Evolutionary conservation across 1,140 invertebrate species (phyloP).

Genomic region (Atopsyche davidsoni): DNA sequence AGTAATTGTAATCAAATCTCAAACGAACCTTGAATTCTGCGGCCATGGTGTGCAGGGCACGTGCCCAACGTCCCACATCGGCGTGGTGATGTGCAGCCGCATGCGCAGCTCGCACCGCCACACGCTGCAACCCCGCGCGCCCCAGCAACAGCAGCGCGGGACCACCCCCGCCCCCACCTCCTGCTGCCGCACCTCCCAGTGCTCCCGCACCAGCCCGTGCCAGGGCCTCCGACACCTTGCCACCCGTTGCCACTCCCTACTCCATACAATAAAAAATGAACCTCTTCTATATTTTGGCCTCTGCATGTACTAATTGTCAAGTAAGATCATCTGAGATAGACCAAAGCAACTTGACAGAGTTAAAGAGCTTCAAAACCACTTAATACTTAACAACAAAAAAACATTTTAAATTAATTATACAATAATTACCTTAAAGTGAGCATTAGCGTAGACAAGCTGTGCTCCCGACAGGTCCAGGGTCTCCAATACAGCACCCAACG

Average conservation of each 20-base stretch:
- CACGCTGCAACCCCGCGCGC: slow-evolving; percentile 70
- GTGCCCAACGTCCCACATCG: slow-evolving; percentile 58
- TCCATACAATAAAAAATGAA: too few relatives aligned
- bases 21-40: slow-evolving; percentile 23
- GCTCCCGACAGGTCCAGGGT: slow-evolving; percentile 75
- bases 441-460: slow-evolving; percentile 84
- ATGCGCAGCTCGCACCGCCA: slow-evolving; percentile 77
- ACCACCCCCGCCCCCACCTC: slow-evolving; percentile 70
- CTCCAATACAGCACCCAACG: slow-evolving; percentile 79
- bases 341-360: too few relatives aligned
- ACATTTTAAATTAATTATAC: not conserved
- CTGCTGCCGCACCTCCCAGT: slow-evolving; percentile 74
- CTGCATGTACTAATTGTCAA: too few relatives aligned
- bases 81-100: slow-evolving; percentile 68
- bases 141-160: slow-evolving; percentile 83
- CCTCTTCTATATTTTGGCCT: too few relatives aligned
- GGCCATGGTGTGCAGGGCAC: slow-evolving; percentile 42
- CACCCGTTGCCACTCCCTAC: slow-evolving; percentile 70
- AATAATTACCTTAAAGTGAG: slow-evolving; percentile 75
- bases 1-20: too few relatives aligned
- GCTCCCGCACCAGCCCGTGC: slow-evolving; percentile 45
- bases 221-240: slow-evolving; percentile 57
- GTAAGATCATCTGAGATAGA: too few relatives aligned
- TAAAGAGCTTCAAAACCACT: too few relatives aligned
- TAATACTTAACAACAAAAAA: too few relatives aligned